These are phyloP conservation scores for Cyclura pinguis DNA, from an alignment of 2,797 vertebrate species.

Conservation along the genomic window DNA sequence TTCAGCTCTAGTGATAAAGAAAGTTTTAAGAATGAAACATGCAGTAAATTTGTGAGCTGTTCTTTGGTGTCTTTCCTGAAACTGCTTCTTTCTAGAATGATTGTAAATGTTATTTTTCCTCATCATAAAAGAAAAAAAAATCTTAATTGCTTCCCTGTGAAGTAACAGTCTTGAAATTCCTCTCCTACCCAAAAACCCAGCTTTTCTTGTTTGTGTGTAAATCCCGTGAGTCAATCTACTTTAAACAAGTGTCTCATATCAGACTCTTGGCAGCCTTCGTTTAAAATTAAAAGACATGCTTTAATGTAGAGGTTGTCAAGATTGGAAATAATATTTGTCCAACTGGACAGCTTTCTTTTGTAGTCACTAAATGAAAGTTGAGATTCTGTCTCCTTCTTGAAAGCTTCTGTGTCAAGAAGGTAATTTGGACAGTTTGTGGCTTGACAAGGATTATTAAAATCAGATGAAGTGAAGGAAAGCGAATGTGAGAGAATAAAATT, in stretches of 20 bases:
- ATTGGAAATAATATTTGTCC: slow-evolving; percentile 99
- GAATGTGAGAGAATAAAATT: slow-evolving; percentile 94
- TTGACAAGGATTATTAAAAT: slow-evolving; percentile 99
- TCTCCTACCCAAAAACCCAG: slow-evolving; percentile 71
- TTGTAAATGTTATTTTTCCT: background rate
- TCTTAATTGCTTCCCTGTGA: slow-evolving; percentile 8
- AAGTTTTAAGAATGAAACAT: background rate
- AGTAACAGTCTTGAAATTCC: slow-evolving; percentile 59
- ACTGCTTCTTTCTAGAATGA: slow-evolving; percentile 27
- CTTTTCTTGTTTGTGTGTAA: slow-evolving; percentile 86
- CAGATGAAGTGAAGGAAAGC: slow-evolving; percentile 90
- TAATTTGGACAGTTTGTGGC: slow-evolving; percentile 93
- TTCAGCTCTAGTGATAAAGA: too few species aligned
- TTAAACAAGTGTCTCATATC: slow-evolving; percentile 82
- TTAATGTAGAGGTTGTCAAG: slow-evolving; percentile 93
- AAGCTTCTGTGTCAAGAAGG: slow-evolving; percentile 91
- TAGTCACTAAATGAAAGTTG: slow-evolving; percentile 97
- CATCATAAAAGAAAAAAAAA: too few species aligned
- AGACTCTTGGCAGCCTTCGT: slow-evolving; percentile 82
- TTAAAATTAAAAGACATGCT: slow-evolving; percentile 93
- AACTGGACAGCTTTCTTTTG: slow-evolving; percentile 96
- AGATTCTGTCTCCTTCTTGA: slow-evolving; percentile 93
- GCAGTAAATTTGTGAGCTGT: background rate
- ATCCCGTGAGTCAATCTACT: slow-evolving; percentile 84
- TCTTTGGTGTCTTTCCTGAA: background rate